These are phyloP conservation scores for Tetrax tetrax DNA, from an alignment of 2,113 vertebrate genomes.

Conservation along the genomic window DNA sequence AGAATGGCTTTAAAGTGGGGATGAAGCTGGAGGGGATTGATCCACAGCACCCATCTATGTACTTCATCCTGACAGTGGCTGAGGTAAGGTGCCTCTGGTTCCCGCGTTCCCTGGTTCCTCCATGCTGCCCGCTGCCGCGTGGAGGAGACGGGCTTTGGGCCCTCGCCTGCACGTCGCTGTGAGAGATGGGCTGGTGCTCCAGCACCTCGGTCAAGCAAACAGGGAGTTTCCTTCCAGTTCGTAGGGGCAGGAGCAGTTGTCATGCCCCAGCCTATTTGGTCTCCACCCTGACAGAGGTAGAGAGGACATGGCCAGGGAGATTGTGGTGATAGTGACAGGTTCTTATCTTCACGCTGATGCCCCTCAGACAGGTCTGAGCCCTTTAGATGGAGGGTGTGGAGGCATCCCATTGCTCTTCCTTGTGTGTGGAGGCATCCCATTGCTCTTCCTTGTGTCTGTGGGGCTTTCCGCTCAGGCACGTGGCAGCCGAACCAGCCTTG, in stretches of 20 bases:
- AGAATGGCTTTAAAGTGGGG: constrained; percentile 91
- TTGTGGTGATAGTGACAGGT: background rate
- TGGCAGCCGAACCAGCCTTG: background rate
- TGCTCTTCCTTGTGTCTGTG: background rate
- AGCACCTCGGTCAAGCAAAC: background rate
- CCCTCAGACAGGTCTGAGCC: background rate
- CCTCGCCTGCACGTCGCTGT: fast-evolving
- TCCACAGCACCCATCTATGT: constrained; percentile 96
- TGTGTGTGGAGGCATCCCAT: too few relatives aligned
- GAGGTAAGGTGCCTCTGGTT: constrained; percentile 80
- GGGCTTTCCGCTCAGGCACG: background rate
- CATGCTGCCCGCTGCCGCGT: background rate
- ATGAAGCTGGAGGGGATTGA: constrained; percentile 98
- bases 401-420: too few relatives aligned
- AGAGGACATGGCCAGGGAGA: background rate
- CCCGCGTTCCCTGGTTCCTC: background rate
- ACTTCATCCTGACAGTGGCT: constrained; percentile 95
- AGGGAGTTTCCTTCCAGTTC: background rate
- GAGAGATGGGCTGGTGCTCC: background rate
- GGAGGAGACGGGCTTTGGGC: background rate
- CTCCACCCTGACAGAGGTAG: background rate
- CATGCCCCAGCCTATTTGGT: background rate
- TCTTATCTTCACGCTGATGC: background rate
- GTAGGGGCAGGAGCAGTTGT: background rate
- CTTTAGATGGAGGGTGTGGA: background rate